A percentile compares a stretch with the other conserved stretches of the same genome.
Conservation (phyloP, 2,888 invertebrate genomes). For the Lepidocyrtoides sp. region DNA sequence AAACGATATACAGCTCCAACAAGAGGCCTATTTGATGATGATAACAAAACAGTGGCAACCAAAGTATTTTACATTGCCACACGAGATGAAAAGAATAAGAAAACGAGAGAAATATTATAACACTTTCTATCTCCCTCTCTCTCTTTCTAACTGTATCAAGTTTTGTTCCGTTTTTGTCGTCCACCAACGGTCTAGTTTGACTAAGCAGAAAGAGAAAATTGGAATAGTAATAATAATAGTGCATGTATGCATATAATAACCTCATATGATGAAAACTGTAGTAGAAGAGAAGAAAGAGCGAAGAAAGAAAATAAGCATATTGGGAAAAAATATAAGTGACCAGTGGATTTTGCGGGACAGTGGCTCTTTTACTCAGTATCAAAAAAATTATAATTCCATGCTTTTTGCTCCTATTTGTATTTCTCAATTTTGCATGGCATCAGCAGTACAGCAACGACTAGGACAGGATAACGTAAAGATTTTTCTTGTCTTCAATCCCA, state of each 20-base stretch:
- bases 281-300: not conserved
- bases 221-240: not conserved
- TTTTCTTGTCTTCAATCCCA: not conserved
- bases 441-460: too few species aligned
- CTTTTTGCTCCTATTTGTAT: not conserved
- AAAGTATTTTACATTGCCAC: not conserved
- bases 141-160: not conserved
- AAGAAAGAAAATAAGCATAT: not conserved
- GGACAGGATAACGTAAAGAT: too few species aligned
- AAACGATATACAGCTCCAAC: not conserved
- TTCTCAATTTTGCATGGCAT: not conserved
- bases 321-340: not conserved
- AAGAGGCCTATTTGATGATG: constrained; percentile 37
- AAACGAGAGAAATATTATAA: not conserved
- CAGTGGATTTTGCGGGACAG: constrained; percentile 10
- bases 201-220: not conserved
- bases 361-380: not conserved
- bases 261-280: not conserved
- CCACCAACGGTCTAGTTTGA: not conserved
- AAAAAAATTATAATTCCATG: not conserved
- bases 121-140: constrained; percentile 2
- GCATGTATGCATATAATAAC: not conserved
- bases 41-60: constrained; percentile 21
- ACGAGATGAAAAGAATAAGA: not conserved
- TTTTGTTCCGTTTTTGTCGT: constrained; percentile 14